phyloP scores from a whole-genome alignment of 2,888 invertebrate species.

The Kryphioiulus occultus region DNA sequence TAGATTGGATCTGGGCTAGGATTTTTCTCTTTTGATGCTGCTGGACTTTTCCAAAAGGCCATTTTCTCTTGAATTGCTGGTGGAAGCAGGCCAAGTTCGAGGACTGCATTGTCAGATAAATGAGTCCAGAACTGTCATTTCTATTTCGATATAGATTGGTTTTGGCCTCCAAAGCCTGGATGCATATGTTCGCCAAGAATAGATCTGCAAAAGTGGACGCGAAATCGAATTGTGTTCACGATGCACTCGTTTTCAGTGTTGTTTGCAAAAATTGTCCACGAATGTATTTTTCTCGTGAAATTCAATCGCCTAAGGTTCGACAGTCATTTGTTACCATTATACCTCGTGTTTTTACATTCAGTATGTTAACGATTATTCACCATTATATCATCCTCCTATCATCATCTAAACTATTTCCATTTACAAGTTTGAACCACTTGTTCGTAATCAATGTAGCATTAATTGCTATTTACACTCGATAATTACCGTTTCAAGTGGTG shows the following conservation, averaged over 20 bases:
- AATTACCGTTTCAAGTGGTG: too few species aligned
- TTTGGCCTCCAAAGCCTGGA: background rate
- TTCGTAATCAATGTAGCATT: too few species aligned
- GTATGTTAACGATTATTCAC: background rate
- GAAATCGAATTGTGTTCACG: constrained; percentile 27
- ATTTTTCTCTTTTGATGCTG: constrained; percentile 39
- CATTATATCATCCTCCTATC: too few species aligned
- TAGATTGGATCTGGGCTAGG: constrained; percentile 27
- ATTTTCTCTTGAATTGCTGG: constrained; percentile 7
- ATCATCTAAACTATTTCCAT: too few species aligned
- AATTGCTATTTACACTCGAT: too few species aligned
- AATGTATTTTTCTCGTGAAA: background rate
- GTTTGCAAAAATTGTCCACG: constrained; percentile 7
- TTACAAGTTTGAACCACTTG: too few species aligned
- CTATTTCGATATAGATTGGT: background rate
- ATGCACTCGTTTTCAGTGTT: background rate
- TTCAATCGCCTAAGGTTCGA: background rate
- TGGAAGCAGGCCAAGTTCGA: constrained; percentile 39
- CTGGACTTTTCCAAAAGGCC: constrained; percentile 28
- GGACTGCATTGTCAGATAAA: constrained; percentile 21
- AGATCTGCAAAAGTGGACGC: background rate
- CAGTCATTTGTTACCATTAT: background rate
- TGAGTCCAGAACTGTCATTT: constrained; percentile 36
- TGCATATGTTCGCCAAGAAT: background rate
- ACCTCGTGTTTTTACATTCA: too few species aligned